phyloP scores from a whole-genome alignment of 2,888 invertebrate genomes.

The Epirrhoe alternata region DNA sequence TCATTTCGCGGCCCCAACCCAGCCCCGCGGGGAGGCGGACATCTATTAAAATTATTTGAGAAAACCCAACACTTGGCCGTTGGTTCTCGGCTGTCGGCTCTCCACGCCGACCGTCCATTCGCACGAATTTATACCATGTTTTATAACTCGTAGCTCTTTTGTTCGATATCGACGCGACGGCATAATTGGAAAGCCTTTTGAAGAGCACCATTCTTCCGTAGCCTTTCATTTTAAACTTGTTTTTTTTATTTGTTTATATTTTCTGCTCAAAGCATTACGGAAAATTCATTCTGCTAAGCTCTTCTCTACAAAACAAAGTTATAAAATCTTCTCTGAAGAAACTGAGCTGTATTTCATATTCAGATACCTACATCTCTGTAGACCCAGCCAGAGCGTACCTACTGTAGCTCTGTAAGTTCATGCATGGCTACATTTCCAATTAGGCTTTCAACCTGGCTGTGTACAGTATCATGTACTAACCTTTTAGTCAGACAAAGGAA shows the following conservation, averaged over 20 bases:
- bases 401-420: conserved; percentile 6
- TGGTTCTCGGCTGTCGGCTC: conserved; percentile 44
- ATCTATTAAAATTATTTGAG: conserved; percentile 83
- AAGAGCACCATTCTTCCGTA: conserved; percentile 48
- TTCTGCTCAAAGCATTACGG: conserved; percentile 7
- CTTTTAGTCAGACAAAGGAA: not conserved
- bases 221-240: conserved; percentile 40
- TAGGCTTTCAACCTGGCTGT: conserved; percentile 17
- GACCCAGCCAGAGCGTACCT: not conserved
- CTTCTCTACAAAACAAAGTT: not conserved
- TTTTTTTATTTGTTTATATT: conserved; percentile 12
- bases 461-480: not conserved
- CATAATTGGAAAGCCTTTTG: conserved; percentile 58
- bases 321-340: not conserved
- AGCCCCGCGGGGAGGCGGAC: conserved; percentile 55
- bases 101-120: conserved; percentile 38
- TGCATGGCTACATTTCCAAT: conserved; percentile 21
- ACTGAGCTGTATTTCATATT: not conserved
- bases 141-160: conserved; percentile 61
- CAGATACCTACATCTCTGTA: not conserved
- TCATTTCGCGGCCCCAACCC: conserved; percentile 67
- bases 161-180: conserved; percentile 55
- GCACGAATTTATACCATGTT: conserved; percentile 59
- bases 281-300: conserved; percentile 1
- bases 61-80: conserved; percentile 64